Evolutionary conservation across 2,888 invertebrate genomes (phyloP), one percentile per base, ranked within the genome.

Genomic region (Caenorhabditis sulstoni): DNA sequence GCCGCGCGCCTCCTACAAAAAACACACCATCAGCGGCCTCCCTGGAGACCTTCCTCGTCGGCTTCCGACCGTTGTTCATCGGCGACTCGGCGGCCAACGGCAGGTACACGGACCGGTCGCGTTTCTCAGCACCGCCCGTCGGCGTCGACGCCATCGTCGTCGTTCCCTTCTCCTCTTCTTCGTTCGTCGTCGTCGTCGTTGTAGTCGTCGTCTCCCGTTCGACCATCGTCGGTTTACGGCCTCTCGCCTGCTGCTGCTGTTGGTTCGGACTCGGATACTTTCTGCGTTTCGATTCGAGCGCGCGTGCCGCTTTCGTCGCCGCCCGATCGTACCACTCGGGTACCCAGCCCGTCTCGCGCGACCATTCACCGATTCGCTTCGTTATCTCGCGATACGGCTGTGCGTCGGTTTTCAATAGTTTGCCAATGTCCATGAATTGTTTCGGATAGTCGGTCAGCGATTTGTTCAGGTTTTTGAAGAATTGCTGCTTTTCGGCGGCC

Each of bases 321-420:
- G 59, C 61, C 7, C 70, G 14, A 23, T 70, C 70, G 18, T 53
- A 61, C 67, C 70, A 70, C 44, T 70, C 70, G 14, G 70, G 53
- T 29, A 9, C 41, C 53, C 70, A 61, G 14, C 37, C 44, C 2
- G 61, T 41, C 12, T 22, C 20, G 7, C 41, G 22, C 35, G 66
- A 23, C 22, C 70, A 70, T 20, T 65, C 65, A 1, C 12, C 29
- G 14, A 77, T n/a, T 23, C 55, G 9, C n/a, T 29, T 39, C 9
- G 65, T 29, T 12, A 77, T 44, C n/a, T 70, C 71, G 5, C 44
- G 49, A 23, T 77, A 77, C 14, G 77, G 70, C 3, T 3, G 3
- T 9, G 61, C 18, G 20, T 47, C 47, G 0, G 45, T 35, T 16
- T 52, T 64, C 11, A 77, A 11, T 3, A 49, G 8, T 16, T 61